A percentile compares a stretch with the other conserved stretches of the same genome.
Conservation (phyloP, 2,888 invertebrate species). For the Philereme vetulata region DNA sequence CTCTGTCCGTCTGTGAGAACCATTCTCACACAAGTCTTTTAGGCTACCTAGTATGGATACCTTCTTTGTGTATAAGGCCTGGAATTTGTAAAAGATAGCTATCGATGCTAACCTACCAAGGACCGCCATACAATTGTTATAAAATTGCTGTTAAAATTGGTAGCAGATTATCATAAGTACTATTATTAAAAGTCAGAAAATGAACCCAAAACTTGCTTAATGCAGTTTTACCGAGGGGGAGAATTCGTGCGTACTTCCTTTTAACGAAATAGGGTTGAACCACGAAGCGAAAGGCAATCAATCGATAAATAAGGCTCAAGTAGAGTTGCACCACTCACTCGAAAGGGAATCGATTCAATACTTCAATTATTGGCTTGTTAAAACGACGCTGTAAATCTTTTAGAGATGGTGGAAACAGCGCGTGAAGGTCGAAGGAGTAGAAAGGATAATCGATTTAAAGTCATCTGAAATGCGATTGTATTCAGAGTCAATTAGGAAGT, state of each 20-base stretch:
- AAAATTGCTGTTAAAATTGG: neutral
- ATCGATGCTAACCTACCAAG: too few relatives aligned
- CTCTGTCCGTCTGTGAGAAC: too few relatives aligned
- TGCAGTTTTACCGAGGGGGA: constrained; percentile 48
- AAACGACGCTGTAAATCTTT: constrained; percentile 49
- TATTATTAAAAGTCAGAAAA: constrained; percentile 18
- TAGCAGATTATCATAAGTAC: neutral
- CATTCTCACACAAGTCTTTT: too few relatives aligned
- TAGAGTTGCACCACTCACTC: constrained; percentile 47
- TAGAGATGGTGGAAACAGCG: constrained; percentile 57
- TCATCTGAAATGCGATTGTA: constrained; percentile 36
- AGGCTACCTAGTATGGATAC: too few relatives aligned
- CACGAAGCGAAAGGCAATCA: constrained; percentile 47
- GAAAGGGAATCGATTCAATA: constrained; percentile 42
- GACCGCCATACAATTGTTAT: too few relatives aligned
- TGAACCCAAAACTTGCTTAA: constrained; percentile 19
- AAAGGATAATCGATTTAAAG: constrained; percentile 50
- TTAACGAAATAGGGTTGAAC: constrained; percentile 44
- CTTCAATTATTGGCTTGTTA: constrained; percentile 48
- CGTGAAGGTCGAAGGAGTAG: constrained; percentile 53
- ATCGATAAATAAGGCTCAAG: constrained; percentile 22
- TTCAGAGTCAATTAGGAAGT: constrained; percentile 31
- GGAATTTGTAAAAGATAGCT: too few relatives aligned
- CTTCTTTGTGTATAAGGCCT: too few relatives aligned
- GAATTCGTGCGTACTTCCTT: constrained; percentile 62